Base-by-base conservation (phyloP, 2,797 vertebrate species). In the Rousettus madagascariensis region DNA sequence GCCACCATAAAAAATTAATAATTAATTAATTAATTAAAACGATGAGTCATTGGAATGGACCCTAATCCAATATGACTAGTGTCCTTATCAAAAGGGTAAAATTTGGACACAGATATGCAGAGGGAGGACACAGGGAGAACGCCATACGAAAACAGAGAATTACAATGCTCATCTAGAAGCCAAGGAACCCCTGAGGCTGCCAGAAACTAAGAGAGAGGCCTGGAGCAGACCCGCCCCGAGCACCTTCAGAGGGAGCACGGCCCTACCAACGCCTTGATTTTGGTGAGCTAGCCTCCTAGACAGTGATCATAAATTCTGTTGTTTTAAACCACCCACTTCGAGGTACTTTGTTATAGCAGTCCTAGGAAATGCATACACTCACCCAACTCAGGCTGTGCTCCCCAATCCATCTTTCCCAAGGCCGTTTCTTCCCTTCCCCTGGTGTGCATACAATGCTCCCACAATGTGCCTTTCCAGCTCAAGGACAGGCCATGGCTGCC, bases 401-500 rank as follows among this genome's bases (percentile, higher is more conserved):
- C 24, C 43, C 28, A 0, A 0, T 20, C 43, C 3, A 3, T 6
- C 36, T 26, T 22, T 71, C 36, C 53, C 1, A 13, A 59, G 51
- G 33, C 43, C 10, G 3, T 2, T 12, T 46, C 85, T 33, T 36
- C 72, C 63, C 63, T 71, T 26, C 24, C 69, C n/a, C 10, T 8
- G 6, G 51, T 75, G 30, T 8, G 28, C 1, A 20, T 8, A 83
- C 16, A 19, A 3, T 5, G 3, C 33, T 43, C 20, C 74, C 2
- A 2, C 12, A 3, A 0, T 3, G 30, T 51, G 49, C 15, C 53
- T 38, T 83, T 83, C 33, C 9, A 16, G 1, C 68, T 59, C 43
- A 15, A 8, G 4, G 8, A 20, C 16, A 96, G 96, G 75, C 97
- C 97, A 68, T 96, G 89, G 97, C 98, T 98, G 98, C 98, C 98